A percentile compares a stretch with the other conserved stretches of the same genome.
phyloP scores from a whole-genome alignment of 1,140 invertebrate species.

The Pogonus chalceus region DNA sequence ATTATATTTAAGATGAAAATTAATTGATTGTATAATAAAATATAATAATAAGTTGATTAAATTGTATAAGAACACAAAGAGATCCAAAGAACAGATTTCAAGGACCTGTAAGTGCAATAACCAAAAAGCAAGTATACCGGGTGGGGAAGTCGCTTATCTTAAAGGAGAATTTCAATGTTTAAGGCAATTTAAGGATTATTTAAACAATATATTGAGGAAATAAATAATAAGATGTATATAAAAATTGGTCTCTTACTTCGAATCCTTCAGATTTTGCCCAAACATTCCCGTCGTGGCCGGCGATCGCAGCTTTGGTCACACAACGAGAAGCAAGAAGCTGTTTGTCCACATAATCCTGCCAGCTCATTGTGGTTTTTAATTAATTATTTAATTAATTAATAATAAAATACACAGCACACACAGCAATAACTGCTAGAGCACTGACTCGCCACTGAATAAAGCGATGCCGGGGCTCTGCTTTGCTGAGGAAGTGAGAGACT shows the following conservation, averaged over 20 bases:
- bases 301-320: slow-evolving; percentile 88
- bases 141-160: no score
- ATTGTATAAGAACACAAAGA: no score
- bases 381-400: slow-evolving; percentile 6
- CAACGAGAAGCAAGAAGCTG: slow-evolving; percentile 87
- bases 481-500: not conserved
- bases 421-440: slow-evolving; percentile 1
- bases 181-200: no score
- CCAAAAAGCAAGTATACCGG: no score
- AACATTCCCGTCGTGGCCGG: slow-evolving; percentile 86
- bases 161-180: no score
- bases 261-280: slow-evolving; percentile 91
- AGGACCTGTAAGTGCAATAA: no score
- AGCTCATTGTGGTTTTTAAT: slow-evolving; percentile 65
- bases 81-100: no score
- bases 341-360: slow-evolving; percentile 97
- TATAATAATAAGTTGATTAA: no score
- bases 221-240: no score
- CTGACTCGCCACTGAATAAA: slow-evolving; percentile 1
- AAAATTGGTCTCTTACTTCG: slow-evolving; percentile 74
- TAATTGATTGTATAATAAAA: no score
- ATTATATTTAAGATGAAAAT: no score
- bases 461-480: not conserved
- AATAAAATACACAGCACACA: slow-evolving; percentile 3
- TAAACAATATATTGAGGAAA: no score